A percentile compares a stretch with the other conserved stretches of the same genome.
Evolutionary conservation across 2,113 vertebrate species (phyloP).

Genomic region (Melanerpes formicivorus): DNA sequence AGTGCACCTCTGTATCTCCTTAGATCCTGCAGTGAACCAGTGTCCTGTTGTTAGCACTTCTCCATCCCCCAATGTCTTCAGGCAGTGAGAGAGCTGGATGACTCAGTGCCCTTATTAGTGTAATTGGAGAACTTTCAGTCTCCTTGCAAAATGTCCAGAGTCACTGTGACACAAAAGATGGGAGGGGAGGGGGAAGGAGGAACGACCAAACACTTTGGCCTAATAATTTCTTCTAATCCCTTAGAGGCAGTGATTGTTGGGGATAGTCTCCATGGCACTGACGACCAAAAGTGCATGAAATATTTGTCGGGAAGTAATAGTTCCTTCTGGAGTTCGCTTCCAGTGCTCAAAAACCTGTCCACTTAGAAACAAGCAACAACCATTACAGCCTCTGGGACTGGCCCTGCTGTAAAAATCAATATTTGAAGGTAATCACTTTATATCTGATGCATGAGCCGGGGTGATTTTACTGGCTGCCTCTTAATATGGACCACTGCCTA

Average conservation of each 20-base stretch:
- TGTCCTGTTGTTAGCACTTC: neutral
- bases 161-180: constrained; percentile 43
- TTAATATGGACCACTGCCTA: constrained; percentile 62
- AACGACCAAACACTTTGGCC: constrained; percentile 26
- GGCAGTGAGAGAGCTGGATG: neutral
- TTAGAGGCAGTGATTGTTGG: constrained; percentile 24
- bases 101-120: constrained; percentile 37
- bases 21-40: neutral
- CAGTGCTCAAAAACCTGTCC: constrained; percentile 39
- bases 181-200: neutral
- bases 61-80: neutral
- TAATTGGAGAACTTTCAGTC: constrained; percentile 22
- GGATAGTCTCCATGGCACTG: constrained; percentile 43
- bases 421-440: constrained; percentile 58
- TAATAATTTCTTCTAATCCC: constrained; percentile 38
- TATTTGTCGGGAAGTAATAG: constrained; percentile 46
- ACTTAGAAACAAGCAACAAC: constrained; percentile 45
- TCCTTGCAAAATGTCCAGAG: constrained; percentile 54
- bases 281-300: constrained; percentile 37
- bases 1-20: neutral
- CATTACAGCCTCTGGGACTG: constrained; percentile 30
- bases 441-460: constrained; percentile 31
- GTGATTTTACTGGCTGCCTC: constrained; percentile 56
- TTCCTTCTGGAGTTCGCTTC: constrained; percentile 40
- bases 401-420: constrained; percentile 63